phyloP scores from a whole-genome alignment of 1,140 invertebrate species.

The Neodiprion virginianus region DNA sequence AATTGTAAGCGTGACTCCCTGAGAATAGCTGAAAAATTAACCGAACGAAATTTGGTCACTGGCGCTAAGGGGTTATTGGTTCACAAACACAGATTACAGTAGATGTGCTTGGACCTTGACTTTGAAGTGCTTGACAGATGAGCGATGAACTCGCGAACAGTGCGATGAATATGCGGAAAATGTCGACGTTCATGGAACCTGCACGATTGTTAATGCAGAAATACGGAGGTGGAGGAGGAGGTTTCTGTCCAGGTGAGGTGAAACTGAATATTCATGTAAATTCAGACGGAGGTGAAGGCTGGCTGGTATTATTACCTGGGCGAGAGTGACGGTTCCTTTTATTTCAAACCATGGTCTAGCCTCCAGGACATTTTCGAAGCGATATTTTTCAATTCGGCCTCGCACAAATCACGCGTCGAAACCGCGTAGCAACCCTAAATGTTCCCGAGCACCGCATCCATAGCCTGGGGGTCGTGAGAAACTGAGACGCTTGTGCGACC shows the following conservation, averaged over 20 bases:
- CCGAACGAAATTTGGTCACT: too few relatives aligned
- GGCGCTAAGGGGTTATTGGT: too few relatives aligned
- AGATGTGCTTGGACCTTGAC: too few relatives aligned
- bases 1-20: too few relatives aligned
- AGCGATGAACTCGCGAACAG: too few relatives aligned
- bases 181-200: too few relatives aligned
- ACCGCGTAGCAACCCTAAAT: constrained; percentile 35
- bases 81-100: too few relatives aligned
- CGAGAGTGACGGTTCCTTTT: neutral
- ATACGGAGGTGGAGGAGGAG: neutral
- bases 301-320: neutral
- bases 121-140: too few relatives aligned
- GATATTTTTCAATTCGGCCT: constrained; percentile 24
- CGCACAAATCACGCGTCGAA: constrained; percentile 37
- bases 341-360: neutral
- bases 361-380: constrained; percentile 9
- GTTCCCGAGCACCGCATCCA: constrained; percentile 12
- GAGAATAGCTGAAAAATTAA: too few relatives aligned
- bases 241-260: too few relatives aligned
- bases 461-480: constrained; percentile 40
- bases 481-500: constrained; percentile 24
- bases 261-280: neutral
- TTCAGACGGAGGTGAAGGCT: neutral
- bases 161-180: too few relatives aligned
- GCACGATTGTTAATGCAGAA: neutral